Conservation (phyloP, 2,113 vertebrate genomes). For the Psilopsiagon aurifrons region DNA sequence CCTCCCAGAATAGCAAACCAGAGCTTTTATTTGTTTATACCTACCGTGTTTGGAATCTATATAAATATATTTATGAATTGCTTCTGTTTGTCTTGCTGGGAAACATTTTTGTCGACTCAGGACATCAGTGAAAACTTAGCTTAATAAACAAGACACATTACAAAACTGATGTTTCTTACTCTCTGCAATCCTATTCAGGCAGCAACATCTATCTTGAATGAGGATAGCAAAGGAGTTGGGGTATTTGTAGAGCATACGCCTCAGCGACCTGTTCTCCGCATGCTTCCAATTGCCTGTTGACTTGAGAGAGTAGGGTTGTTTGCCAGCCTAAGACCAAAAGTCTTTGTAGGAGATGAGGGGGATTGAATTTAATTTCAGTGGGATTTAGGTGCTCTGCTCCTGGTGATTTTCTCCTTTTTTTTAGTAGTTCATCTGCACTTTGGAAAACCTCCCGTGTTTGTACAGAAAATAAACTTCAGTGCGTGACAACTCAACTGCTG, state of each 20-base stretch:
- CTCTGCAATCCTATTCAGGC: not conserved
- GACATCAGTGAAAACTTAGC: not conserved
- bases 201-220: not conserved
- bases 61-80: conserved; percentile 8
- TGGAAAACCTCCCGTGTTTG: not conserved
- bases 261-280: not conserved
- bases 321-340: not conserved
- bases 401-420: not conserved
- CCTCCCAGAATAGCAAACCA: conserved; percentile 13
- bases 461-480: not conserved
- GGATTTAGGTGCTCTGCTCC: not conserved
- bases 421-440: not conserved
- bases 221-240: not conserved
- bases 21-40: conserved; percentile 54
- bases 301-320: not conserved
- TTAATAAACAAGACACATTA: conserved; percentile 54
- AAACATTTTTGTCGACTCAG: not conserved
- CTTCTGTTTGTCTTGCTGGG: conserved; percentile 25
- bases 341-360: not conserved
- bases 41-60: not conserved
- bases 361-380: not conserved
- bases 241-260: not conserved
- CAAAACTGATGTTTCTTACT: not conserved
- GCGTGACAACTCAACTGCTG: not conserved
- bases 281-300: not conserved